Evolutionary conservation across 2,888 invertebrate genomes (phyloP), one percentile per base, ranked within the genome.

Genomic region (Drosophila demipolita): DNA sequence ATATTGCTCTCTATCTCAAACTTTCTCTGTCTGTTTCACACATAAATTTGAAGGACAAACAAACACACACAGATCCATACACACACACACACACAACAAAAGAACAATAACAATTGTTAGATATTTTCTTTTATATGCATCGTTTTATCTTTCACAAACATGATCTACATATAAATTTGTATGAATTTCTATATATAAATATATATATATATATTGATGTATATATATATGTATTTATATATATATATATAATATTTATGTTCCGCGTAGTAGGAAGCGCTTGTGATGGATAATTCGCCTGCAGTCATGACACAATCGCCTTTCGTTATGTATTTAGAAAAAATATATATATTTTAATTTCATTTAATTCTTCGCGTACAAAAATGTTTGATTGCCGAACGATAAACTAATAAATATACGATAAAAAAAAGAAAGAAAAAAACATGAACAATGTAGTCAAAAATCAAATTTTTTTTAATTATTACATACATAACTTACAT

Each of bases 321-420:
- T 83, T 74, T 83, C 74, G 83, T 83, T 76, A 83, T 86, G 65
- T 83, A 86, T 83, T 81, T 81, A 76, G 69, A 48, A 62, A 73
- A 78, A 74, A 62, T 79, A 60, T 73, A 70, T 66, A 40, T 72
- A 33, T 63, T 65, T 65, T 57, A 45, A 62, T 54, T 68, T 73
- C 35, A 68, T 57, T 63, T 68, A 5, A 61, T 63, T 77, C 49
- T 63, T 77, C 49, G 53, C 73, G 57, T 63, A 63, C 55, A 66
- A 42, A 33, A 62, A 69, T 59, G 35, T 62, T 57, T 53, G 15
- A 65, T 57, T 57, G 63, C 57, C 26, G 42, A 68, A 40, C 49
- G 42, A 72, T 69, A 64, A 42, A 55, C 53, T 64, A 64, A 69
- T 45, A 61, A 67, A 67, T 64, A 40, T 40, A 33, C 26, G 26